Evolutionary conservation across 1,140 invertebrate species (phyloP), one percentile per base, ranked within the genome.

Genomic region (Ostrea edulis): DNA sequence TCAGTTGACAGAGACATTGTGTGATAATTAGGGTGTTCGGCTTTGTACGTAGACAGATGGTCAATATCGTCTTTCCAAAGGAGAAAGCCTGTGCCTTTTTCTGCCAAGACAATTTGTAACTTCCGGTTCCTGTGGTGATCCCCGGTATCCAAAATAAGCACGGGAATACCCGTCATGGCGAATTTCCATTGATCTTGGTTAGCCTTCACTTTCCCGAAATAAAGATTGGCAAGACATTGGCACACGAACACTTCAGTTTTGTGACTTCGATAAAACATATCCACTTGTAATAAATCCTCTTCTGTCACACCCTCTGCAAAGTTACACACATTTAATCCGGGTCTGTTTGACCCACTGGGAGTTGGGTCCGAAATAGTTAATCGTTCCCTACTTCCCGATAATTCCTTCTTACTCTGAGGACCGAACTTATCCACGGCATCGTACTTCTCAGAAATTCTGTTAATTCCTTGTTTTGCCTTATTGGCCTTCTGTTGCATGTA

Each of bases 61-160:
- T 96, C 97, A 89, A 98, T 97, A n/a, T 96, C 96, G 94, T 98
- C 97, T 85, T 96, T 96, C 97, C 97, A 98, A n/a, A 98, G 94
- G 51, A 97, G 96, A 93, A 98, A 98, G 81, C 97, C 97, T 2
- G 97, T 97, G 3, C 97, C 97, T 82, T 97, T 96, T 94, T 98
- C 97, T 0, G 97, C 97, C 22, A 98, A 93, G 2, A 97, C 95
- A 35, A 98, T 96, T 87, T 97, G 96, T 8, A 98, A 96, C 51
- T 96, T 96, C 44, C 97, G 95, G 91, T 97, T 96, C 77, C 96
- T 95, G 71, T 97, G 94, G 9, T 97, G 97, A 58, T 94, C 92
- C 0, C 94, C 97, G 9, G 96, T 96, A 94, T 98, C 97, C 77
- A 98, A 95, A 0, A 98, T 95, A 0, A 98, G 95, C 0, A 98